Base-by-base conservation (phyloP, 2,113 vertebrate species). In the Cynopterus brachyotis region DNA sequence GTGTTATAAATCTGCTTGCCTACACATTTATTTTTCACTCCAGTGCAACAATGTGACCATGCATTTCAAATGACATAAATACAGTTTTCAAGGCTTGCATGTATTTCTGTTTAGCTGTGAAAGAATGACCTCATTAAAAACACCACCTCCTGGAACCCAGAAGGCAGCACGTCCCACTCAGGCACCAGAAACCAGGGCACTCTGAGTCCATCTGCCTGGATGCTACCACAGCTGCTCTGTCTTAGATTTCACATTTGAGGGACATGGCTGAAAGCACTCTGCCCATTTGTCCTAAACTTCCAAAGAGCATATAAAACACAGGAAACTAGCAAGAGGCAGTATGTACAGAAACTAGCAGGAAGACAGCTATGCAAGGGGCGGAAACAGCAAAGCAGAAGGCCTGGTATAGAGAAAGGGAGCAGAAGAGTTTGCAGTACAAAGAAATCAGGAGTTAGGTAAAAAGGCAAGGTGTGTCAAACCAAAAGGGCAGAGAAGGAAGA, bases 111-210 rank as follows among this genome's bases (percentile, higher is more conserved):
- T 88, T 89, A 81, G 79, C 64, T 30, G 95, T 73, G 67, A 59
- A 75, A 96, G 95, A 96, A 98, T 72, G 59, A 0, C 1, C 70
- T 98, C 91, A 97, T 96, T 97, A 80, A 96, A 96, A 95, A 67
- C 26, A 24, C 70, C 67, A 50, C 50, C 50, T 50, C 50, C 50
- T 95, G 97, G 96, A 96, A 91, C 94, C 81, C 93, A 97, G 93
- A 92, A 98, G 96, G 93, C 97, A 97, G 55, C 97, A 79, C 55
- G 37, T 97, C 95, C 97, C 76, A 82, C 76, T 62, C n/a, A 6
- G 96, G 26, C 89, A 95, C 84, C 72, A 92, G 91, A 97, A 98
- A 95, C 96, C 97, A 94, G 95, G 97, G 75, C 95, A 90, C 96
- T 94, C 37, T 28, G 73, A 97, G 80, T 66, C 69, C 94, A 87